Evolutionary conservation across 2,797 vertebrate species (phyloP), one percentile per base, ranked within the genome.

Genomic region (Macroramphosus scolopax): DNA sequence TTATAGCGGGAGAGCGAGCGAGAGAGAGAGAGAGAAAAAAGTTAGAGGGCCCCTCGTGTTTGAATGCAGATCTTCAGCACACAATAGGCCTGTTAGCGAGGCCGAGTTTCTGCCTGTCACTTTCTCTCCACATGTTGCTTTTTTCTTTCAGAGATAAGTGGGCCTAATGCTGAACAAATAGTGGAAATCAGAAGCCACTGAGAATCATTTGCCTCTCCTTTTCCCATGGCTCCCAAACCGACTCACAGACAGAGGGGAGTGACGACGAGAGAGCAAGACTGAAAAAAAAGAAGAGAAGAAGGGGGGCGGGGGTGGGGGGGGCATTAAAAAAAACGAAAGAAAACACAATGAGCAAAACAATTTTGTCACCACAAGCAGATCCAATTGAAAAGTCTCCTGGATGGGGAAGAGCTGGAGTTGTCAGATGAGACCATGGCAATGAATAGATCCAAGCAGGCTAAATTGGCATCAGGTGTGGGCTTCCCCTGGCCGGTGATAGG

Each of bases 121-220:
- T 95, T 93, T 93, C 92, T 89, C 92, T 93, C 92, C 93, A 93
- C 93, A 91, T 94, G 95, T 97, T 97, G 94, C 94, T 95, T 93
- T 95, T n/a, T 94, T 95, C 93, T 96, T 92, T 92, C 92, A 90
- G 91, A 96, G 95, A 97, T 97, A 98, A 98, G 95, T 97, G 95
- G 94, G 92, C 87, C 94, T 96, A 97, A 96, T 93, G 93, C 94
- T 93, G 94, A 98, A 98, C 96, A 98, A 98, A 98, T 97, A 97
- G 94, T 95, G 94, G 93, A 98, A 98, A 98, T 97, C 94, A 96
- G 95, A 96, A 97, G 95, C 94, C 93, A 98, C 95, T 98, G 96
- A 98, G 96, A 98, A 98, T 95, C 94, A 94, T 95, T 95, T 93
- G 87, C 90, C 86, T 91, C 92, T 90, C 80, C 89, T 94, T 98